Percentiles rank a stretch among this genome's conserved stretches.
phyloP scores from a whole-genome alignment of 2,797 vertebrate genomes.

The Dryobates pubescens region DNA sequence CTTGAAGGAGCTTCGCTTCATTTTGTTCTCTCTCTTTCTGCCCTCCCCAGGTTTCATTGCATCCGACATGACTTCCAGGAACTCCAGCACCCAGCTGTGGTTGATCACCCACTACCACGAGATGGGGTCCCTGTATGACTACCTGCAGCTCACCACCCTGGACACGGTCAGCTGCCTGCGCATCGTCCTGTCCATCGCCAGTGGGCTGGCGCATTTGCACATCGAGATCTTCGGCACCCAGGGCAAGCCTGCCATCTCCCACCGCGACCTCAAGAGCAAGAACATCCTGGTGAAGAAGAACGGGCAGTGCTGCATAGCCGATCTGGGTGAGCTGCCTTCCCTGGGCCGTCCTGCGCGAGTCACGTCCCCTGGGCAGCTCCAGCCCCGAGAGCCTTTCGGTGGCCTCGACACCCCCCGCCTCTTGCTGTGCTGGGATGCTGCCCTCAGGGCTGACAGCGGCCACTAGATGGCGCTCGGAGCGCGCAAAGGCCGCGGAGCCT shows the following conservation, averaged over 20 bases:
- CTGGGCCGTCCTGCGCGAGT: not conserved
- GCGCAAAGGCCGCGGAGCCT: fast-evolving
- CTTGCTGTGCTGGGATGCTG: not conserved
- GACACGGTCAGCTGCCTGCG: conserved; percentile 92
- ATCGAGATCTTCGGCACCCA: conserved; percentile 98
- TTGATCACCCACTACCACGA: conserved; percentile 97
- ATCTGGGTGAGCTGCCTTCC: conserved; percentile 84
- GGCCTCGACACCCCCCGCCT: not conserved
- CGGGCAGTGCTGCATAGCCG: conserved; percentile 97
- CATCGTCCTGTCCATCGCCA: conserved; percentile 93
- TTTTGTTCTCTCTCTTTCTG: not conserved
- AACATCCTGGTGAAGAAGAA: conserved; percentile 97
- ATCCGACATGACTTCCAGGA: conserved; percentile 97
- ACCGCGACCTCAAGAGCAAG: conserved; percentile 97
- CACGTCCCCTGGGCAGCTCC: not conserved
- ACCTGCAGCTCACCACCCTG: conserved; percentile 93
- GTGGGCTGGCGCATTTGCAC: conserved; percentile 93
- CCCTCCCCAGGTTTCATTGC: conserved; percentile 90
- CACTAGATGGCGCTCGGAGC: conserved; percentile 36
- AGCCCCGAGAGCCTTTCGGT: too few species aligned
- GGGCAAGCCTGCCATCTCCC: conserved; percentile 95
- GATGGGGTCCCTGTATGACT: conserved; percentile 96
- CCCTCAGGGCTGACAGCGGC: not conserved
- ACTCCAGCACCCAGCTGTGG: conserved; percentile 98
- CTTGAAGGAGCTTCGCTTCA: not conserved